Evolutionary conservation across 2,113 vertebrate genomes (phyloP), one percentile per base, ranked within the genome.

Genomic region (Heteronetta atricapilla): DNA sequence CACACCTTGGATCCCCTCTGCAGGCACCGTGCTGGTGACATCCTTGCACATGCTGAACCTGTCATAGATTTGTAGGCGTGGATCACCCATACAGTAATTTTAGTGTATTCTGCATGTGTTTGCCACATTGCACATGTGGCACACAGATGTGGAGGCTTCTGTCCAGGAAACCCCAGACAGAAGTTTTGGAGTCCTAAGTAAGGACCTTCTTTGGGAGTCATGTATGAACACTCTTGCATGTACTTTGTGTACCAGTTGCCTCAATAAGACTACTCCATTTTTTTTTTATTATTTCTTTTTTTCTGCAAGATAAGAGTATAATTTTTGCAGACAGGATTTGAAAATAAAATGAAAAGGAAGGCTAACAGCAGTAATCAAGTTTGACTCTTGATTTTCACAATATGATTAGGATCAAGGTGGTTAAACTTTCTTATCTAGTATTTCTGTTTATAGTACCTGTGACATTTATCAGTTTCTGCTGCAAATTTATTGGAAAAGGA

Each of bases 11-110:
- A 11, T 46, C 10, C 13, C 28, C 11, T 34, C 29, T 34, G 14
- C 2, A 1, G 59, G 42, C 66, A 25, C 1, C 0, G 28, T 19
- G n/a, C 34, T 53, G 16, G 11, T 22, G 58, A 56, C 10, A 23
- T 11, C 7, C 2, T 1, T 34, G 9, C 28, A 31, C 42, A 7
- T 0, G 1, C 14, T 44, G 31, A 53, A 8, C 22, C 31, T 23
- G 33, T 9, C n/a, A 20, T 59, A 38, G 5, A 2, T 34, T 11
- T 50, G 19, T n/a, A 74, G 36, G 36, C 50, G 12, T 1, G 7
- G 22, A 20, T 33, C 63, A 58, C 13, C 13, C 6, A 3, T 58
- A 13, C 26, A 59, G 26, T 13, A 10, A 23, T 53, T 69, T 60
- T 11, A 3, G 8, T 73, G 18, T 12, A 8, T 40, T 75, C 79